Evolutionary conservation across 2,888 invertebrate genomes (phyloP), one percentile per base, ranked within the genome.

Genomic region (Ernsta delagoae): DNA sequence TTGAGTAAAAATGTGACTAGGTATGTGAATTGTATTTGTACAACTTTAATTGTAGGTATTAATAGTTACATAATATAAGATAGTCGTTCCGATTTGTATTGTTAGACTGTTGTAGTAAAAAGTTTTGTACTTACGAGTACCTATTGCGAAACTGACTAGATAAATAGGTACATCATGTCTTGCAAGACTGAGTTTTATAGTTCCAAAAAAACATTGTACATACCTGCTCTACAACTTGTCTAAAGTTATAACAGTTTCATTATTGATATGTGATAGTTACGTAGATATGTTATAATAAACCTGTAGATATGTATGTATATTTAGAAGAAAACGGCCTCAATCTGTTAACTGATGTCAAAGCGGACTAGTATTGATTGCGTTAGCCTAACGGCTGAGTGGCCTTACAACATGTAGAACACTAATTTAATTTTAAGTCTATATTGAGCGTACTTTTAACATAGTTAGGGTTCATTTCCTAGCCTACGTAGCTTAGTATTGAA

Each of bases 311-410:
- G 16, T 16, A 16, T 57, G 57, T 39, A 57, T 39, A 12, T 39
- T 34, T 31, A 43, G 56, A 43, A 66, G 53, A 66, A 66, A 66
- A 66, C 59, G 59, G 60, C 59, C 60, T 16, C 66, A 66, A 60
- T 60, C 53, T 66, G 59, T 53, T 60, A 66, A 60, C 41, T 31
- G 66, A 31, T 66, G 41, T 60, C 59, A 60, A 60, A 60, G 66
- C 39, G 41, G 66, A 66, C 53, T 39, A 53, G 66, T 60, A 66
- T 66, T 60, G 59, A 66, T 66, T 66, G 59, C 41, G 43, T 66
- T 66, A 59, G 59, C 41, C 43, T 53, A 53, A 36, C 62, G 39
- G 50, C 50, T 59, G 65, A 59, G 66, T 66, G 59, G 59, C 12
- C 59, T 16, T 65, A 59, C 59, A 36, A 36, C 65, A 24, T 59